Evolutionary conservation across 2,888 invertebrate species (phyloP).

Genomic region (Ommatoiulus sabulosus): DNA sequence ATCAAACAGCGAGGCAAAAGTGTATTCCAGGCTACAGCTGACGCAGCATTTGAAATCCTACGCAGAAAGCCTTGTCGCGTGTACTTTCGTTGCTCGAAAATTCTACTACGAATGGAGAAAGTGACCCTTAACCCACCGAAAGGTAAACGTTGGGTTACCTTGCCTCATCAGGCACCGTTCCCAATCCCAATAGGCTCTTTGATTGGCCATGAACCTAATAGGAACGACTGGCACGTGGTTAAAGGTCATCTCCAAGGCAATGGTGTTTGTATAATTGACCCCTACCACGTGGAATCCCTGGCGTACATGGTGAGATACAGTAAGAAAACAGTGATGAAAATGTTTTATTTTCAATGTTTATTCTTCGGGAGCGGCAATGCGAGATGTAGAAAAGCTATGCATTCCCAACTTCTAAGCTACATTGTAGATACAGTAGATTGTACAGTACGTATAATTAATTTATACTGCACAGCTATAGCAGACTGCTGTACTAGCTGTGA

Average conservation of each 20-base stretch:
- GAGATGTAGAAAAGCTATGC: no score
- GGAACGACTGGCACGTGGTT: not conserved
- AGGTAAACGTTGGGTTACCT: constrained; percentile 8
- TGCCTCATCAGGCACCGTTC: constrained; percentile 18
- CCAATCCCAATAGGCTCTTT: constrained; percentile 48
- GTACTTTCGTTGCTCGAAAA: not conserved
- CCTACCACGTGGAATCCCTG: constrained; percentile 27
- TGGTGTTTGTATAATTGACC: not conserved
- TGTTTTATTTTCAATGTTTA: no score
- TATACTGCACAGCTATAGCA: no score
- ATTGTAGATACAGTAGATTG: no score
- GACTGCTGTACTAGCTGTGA: no score
- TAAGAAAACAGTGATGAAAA: not conserved
- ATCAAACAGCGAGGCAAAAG: no score
- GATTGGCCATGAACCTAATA: not conserved
- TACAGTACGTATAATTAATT: no score
- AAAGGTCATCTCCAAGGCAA: constrained; percentile 51
- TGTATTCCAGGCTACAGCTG: no score
- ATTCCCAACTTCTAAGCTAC: no score
- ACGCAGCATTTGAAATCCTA: not conserved
- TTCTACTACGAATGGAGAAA: not conserved
- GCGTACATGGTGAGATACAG: not conserved
- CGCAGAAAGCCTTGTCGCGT: not conserved
- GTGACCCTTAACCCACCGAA: constrained; percentile 38
- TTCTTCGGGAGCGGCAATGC: no score